Evolutionary conservation across 2,113 vertebrate species (phyloP).

Genomic region (Odontophorus gujanensis): DNA sequence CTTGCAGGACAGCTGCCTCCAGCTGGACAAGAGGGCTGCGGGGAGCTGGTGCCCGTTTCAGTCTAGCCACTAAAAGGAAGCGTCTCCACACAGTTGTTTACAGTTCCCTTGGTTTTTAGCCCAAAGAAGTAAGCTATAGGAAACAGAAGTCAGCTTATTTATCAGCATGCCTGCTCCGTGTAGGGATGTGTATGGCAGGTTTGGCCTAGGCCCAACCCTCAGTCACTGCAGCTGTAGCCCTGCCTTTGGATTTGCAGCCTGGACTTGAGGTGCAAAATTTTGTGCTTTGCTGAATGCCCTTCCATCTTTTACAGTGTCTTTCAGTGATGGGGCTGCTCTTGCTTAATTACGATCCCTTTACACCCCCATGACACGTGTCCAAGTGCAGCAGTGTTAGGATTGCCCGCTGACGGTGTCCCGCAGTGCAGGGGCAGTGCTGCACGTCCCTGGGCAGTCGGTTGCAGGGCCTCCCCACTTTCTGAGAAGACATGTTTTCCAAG

Average conservation of each 20-base stretch:
- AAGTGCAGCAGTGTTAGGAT: background rate
- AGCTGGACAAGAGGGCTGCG: rapidly evolving
- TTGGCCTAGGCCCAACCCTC: background rate
- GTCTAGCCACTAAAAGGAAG: background rate
- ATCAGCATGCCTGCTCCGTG: background rate
- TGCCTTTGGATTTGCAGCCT: background rate
- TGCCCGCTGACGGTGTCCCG: too few species aligned
- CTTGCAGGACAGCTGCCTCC: background rate
- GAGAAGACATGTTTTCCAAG: too few species aligned
- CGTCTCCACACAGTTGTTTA: background rate
- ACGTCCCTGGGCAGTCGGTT: too few species aligned
- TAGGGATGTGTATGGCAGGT: background rate
- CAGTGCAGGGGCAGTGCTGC: too few species aligned
- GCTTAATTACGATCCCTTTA: background rate
- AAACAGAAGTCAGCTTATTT: background rate
- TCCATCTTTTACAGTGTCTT: background rate
- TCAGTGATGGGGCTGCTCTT: background rate
- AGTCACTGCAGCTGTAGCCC: background rate
- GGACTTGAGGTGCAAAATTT: background rate
- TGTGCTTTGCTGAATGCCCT: background rate
- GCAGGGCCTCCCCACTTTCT: background rate
- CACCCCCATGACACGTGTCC: background rate
- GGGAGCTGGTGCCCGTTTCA: background rate
- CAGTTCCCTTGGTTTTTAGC: background rate
- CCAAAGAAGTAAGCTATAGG: background rate